Conservation (phyloP, 2,888 invertebrate genomes). For the Melipona bicolor region DNA sequence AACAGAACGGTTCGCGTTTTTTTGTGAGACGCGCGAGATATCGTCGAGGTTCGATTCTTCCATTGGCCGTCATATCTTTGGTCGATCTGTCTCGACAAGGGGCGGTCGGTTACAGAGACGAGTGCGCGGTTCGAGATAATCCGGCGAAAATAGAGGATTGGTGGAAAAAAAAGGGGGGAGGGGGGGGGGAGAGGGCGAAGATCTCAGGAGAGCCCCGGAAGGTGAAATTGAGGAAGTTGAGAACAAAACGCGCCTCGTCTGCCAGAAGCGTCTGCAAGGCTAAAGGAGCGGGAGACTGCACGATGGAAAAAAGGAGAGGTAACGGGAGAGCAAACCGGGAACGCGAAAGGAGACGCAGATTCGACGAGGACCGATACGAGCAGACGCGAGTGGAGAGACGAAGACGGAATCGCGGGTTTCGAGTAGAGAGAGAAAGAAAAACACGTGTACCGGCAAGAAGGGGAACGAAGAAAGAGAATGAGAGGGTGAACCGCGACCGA, state of each 20-base stretch:
- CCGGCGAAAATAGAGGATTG: not conserved
- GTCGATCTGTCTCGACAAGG: not conserved
- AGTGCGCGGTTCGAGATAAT: not conserved
- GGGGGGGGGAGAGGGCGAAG: slow-evolving; percentile 8
- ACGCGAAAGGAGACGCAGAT: slow-evolving; percentile 42
- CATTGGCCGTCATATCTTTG: slow-evolving; percentile 1
- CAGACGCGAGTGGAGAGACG: slow-evolving; percentile 33
- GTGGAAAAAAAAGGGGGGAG: not conserved
- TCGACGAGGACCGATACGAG: slow-evolving; percentile 12
- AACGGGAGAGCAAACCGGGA: slow-evolving; percentile 37
- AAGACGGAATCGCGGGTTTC: slow-evolving; percentile 8
- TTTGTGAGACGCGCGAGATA: not conserved
- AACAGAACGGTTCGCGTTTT: slow-evolving; percentile 2
- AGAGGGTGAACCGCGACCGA: slow-evolving; percentile 38
- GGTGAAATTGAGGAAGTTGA: slow-evolving; percentile 74
- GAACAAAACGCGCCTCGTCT: slow-evolving; percentile 73
- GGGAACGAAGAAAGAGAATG: not conserved
- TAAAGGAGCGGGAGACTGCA: slow-evolving; percentile 55
- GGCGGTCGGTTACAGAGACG: not conserved
- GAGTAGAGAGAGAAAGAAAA: not conserved
- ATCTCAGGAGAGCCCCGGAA: slow-evolving; percentile 57
- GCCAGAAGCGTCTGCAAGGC: slow-evolving; percentile 71
- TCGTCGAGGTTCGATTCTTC: not conserved
- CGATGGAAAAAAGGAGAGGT: slow-evolving; percentile 57
- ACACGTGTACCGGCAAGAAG: not conserved